phyloP scores from a whole-genome alignment of 2,113 vertebrate species.

The Gambusia affinis region DNA sequence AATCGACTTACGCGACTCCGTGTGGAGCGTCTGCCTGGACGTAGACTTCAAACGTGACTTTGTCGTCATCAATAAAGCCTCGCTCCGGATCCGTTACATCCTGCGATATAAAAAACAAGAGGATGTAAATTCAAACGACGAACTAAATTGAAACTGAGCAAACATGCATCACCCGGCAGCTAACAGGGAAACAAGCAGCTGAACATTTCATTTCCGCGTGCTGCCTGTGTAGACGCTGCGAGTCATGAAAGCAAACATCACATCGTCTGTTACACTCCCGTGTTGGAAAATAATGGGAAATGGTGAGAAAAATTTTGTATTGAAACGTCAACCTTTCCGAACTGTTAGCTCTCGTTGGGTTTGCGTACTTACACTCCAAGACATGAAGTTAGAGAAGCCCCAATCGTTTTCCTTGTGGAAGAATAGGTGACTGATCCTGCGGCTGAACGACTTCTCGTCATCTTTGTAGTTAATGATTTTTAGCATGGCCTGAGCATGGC shows the following conservation, averaged over 20 bases:
- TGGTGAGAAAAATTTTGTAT: not conserved
- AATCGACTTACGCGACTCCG: constrained; percentile 92
- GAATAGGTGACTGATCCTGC: constrained; percentile 97
- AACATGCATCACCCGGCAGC: not conserved
- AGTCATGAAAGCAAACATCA: not conserved
- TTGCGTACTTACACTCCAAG: constrained; percentile 93
- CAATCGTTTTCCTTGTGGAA: constrained; percentile 99
- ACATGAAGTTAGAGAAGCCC: constrained; percentile 99
- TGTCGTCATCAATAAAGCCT: constrained; percentile 97
- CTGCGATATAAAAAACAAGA: constrained; percentile 69
- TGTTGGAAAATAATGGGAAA: not conserved
- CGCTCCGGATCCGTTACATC: constrained; percentile 98
- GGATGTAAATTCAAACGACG: too few species aligned
- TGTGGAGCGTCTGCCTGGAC: constrained; percentile 98
- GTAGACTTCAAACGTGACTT: constrained; percentile 98
- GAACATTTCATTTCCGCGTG: not conserved
- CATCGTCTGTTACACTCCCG: too few species aligned
- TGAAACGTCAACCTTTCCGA: not conserved
- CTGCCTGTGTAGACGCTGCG: not conserved
- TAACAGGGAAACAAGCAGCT: not conserved
- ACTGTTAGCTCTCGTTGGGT: not conserved
- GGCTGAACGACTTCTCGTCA: constrained; percentile 98
- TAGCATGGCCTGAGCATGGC: constrained; percentile 97
- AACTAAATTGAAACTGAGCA: not conserved
- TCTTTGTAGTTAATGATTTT: constrained; percentile 99